These are phyloP conservation scores for Pachycephala philippinensis DNA, from an alignment of 2,113 vertebrate genomes.

Conservation along the genomic window DNA sequence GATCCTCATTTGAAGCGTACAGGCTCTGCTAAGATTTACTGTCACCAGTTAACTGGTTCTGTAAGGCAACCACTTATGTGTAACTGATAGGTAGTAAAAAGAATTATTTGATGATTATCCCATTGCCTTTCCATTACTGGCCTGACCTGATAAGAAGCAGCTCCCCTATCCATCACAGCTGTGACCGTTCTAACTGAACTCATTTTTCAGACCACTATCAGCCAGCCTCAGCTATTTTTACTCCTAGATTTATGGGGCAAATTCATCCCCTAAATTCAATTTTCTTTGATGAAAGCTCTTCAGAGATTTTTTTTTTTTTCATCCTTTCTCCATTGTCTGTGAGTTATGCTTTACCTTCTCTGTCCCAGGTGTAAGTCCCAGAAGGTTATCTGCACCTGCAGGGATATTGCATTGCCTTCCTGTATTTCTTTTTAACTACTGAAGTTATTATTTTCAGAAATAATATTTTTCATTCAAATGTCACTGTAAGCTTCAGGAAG, in stretches of 20 bases:
- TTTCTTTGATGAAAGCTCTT: slow-evolving; percentile 61
- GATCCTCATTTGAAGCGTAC: not conserved
- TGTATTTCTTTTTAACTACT: slow-evolving; percentile 9
- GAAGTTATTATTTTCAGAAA: slow-evolving; percentile 28
- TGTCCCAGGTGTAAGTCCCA: not conserved
- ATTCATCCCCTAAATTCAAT: slow-evolving; percentile 62
- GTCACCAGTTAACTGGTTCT: slow-evolving; percentile 53
- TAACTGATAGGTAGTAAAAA: slow-evolving; percentile 62
- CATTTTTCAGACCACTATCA: slow-evolving; percentile 64
- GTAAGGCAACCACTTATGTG: slow-evolving; percentile 54
- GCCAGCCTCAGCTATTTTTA: slow-evolving; percentile 65
- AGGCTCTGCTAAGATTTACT: slow-evolving; percentile 26
- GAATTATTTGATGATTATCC: slow-evolving; percentile 64
- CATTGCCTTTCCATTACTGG: slow-evolving; percentile 64
- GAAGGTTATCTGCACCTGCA: slow-evolving; percentile 53
- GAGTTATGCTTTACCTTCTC: slow-evolving; percentile 42
- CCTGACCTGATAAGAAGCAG: slow-evolving; percentile 59
- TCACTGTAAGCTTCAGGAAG: not conserved
- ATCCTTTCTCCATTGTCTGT: slow-evolving; percentile 28
- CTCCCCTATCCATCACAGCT: slow-evolving; percentile 50
- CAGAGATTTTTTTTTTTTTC: not conserved
- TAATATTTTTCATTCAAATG: slow-evolving; percentile 34
- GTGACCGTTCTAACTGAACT: slow-evolving; percentile 41
- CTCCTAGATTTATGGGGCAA: slow-evolving; percentile 56
- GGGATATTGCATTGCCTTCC: not conserved